These are phyloP conservation scores for Noctilio leporinus DNA, from an alignment of 2,113 vertebrate species.

Conservation along the genomic window DNA sequence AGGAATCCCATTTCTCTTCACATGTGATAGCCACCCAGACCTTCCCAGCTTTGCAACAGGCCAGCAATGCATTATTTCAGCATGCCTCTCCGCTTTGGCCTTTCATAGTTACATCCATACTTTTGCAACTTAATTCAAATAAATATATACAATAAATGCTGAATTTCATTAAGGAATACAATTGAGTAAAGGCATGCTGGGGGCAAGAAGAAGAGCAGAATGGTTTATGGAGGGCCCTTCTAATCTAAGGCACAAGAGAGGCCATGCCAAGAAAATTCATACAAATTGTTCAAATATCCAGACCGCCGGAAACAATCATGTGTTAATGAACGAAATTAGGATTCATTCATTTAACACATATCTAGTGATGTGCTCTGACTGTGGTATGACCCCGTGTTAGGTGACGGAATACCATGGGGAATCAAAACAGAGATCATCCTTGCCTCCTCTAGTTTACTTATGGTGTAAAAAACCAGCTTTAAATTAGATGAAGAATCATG, in stretches of 20 bases:
- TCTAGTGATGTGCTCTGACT: not conserved
- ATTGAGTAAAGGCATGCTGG: not conserved
- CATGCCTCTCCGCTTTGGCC: not conserved
- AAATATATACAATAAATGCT: not conserved
- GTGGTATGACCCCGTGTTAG: not conserved
- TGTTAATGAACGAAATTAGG: conserved; percentile 7
- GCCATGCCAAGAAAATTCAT: not conserved
- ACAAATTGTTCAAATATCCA: not conserved
- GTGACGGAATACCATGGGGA: not conserved
- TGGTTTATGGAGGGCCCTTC: not conserved
- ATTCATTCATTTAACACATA: not conserved
- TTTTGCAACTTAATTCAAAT: conserved; percentile 20
- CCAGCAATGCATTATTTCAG: not conserved
- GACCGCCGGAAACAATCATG: not conserved
- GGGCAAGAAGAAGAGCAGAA: not conserved
- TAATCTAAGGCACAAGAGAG: not conserved
- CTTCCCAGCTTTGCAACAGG: not conserved
- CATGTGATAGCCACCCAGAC: not conserved
- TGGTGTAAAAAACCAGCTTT: not conserved
- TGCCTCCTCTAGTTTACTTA: not conserved
- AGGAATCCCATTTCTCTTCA: not conserved
- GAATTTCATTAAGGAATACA: conserved; percentile 1
- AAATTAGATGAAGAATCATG: not conserved
- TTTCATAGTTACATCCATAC: not conserved
- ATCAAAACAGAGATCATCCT: not conserved